A percentile compares a stretch with the other conserved stretches of the same genome.
phyloP scores from a whole-genome alignment of 2,888 invertebrate genomes.

The Andrena chrysosceles region DNA sequence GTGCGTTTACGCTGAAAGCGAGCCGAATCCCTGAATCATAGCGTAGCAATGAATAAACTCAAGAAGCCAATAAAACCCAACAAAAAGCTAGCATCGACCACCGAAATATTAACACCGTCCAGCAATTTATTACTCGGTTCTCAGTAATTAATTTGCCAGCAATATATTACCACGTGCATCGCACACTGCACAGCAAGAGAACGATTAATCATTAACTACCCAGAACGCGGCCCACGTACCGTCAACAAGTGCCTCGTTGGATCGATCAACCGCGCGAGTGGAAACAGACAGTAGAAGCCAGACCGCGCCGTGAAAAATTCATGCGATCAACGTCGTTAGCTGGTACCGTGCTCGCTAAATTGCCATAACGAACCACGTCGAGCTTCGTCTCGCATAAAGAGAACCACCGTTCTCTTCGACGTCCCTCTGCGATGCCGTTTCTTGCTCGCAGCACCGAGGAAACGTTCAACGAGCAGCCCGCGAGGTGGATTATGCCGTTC shows the following conservation, averaged over 20 bases:
- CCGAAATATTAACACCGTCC: neutral
- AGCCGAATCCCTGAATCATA: neutral
- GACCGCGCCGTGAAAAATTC: slow-evolving; percentile 11
- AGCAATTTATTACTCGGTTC: neutral
- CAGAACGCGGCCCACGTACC: neutral
- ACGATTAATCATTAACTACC: neutral
- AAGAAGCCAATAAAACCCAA: neutral
- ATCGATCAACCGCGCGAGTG: neutral
- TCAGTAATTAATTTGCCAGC: neutral
- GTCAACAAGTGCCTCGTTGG: neutral
- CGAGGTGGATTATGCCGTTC: neutral
- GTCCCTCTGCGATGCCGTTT: neutral
- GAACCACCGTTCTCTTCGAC: neutral
- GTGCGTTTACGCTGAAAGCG: neutral
- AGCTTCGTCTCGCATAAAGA: slow-evolving; percentile 19
- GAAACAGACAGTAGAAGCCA: slow-evolving; percentile 1
- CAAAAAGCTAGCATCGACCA: neutral
- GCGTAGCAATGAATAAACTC: neutral
- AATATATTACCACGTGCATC: neutral
- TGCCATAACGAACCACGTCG: slow-evolving; percentile 10
- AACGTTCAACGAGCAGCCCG: neutral
- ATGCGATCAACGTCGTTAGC: slow-evolving; percentile 13
- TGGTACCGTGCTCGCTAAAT: neutral
- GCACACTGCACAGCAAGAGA: neutral
- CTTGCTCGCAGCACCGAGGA: neutral